Evolutionary conservation across 1,140 invertebrate genomes (phyloP).

Genomic region (Tyrophagus putrescentiae): DNA sequence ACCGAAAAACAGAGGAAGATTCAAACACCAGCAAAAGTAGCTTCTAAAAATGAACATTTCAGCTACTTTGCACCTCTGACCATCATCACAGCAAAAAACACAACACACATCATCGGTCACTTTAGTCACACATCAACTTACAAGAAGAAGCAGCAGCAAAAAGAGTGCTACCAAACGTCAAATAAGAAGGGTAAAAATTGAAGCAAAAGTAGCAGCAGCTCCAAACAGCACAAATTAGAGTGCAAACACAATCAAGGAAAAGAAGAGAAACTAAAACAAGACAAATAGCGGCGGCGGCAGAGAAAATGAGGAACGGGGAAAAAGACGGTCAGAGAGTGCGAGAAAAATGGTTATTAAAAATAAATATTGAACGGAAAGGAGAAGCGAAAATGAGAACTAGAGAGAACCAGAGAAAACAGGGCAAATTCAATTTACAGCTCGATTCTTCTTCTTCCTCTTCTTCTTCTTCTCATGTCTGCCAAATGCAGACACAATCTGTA

Average conservation of each 20-base stretch:
- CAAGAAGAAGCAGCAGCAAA: background rate
- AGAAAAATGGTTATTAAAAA: slow-evolving; percentile 9
- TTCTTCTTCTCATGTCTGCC: too few relatives aligned
- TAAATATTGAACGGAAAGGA: background rate
- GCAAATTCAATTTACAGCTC: background rate
- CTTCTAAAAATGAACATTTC: too few relatives aligned
- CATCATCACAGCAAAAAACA: too few relatives aligned
- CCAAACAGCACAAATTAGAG: slow-evolving; percentile 2
- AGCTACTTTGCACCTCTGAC: too few relatives aligned
- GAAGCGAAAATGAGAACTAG: too few relatives aligned
- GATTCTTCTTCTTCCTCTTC: too few relatives aligned
- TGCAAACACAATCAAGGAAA: slow-evolving; percentile 4
- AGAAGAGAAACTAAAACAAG: background rate
- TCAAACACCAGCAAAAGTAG: too few relatives aligned
- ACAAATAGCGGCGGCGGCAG: background rate
- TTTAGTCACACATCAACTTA: slow-evolving; percentile 1
- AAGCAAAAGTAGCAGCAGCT: background rate
- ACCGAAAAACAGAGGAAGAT: too few relatives aligned
- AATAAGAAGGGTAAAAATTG: too few relatives aligned
- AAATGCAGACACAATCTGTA: too few relatives aligned
- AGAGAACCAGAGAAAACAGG: background rate
- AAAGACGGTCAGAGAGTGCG: background rate
- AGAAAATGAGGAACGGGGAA: background rate
- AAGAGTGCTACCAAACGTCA: background rate
- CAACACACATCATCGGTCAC: too few relatives aligned